phyloP scores from a whole-genome alignment of 2,113 vertebrate genomes.

The Ailurus styani region DNA sequence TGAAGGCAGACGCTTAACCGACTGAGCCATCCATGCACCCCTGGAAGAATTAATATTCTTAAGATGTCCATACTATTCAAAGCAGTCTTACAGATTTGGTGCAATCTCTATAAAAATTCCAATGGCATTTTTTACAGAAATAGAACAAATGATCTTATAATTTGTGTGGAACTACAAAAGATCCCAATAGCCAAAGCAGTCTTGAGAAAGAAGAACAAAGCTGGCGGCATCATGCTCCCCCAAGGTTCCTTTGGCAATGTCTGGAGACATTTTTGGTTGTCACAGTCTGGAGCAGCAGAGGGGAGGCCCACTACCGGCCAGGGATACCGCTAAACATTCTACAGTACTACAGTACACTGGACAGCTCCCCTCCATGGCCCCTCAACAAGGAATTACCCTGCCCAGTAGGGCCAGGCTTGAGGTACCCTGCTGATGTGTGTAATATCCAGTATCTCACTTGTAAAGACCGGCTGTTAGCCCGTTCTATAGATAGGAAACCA shows the following conservation, averaged over 20 bases:
- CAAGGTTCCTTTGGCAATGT: not conserved
- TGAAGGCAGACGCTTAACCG: not conserved
- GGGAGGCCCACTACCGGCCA: not conserved
- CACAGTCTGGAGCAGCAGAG: not conserved
- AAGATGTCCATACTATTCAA: not conserved
- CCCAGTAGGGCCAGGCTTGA: not conserved
- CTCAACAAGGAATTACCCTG: not conserved
- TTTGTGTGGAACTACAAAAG: not conserved
- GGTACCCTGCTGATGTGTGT: not conserved
- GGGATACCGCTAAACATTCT: not conserved
- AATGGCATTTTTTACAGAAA: not conserved
- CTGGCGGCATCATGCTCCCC: not conserved
- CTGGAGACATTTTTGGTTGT: not conserved
- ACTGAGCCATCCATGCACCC: not conserved
- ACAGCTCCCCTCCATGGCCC: not conserved
- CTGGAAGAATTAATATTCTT: not conserved
- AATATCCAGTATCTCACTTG: not conserved
- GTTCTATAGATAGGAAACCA: not conserved
- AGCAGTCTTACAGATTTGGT: not conserved
- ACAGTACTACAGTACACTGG: not conserved
- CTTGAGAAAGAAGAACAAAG: not conserved
- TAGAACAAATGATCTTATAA: not conserved
- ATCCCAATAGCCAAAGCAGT: not conserved
- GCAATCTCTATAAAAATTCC: not conserved
- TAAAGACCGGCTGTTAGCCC: not conserved